Evolutionary conservation across 2,113 vertebrate species (phyloP).

Genomic region (Henicopernis longicauda): DNA sequence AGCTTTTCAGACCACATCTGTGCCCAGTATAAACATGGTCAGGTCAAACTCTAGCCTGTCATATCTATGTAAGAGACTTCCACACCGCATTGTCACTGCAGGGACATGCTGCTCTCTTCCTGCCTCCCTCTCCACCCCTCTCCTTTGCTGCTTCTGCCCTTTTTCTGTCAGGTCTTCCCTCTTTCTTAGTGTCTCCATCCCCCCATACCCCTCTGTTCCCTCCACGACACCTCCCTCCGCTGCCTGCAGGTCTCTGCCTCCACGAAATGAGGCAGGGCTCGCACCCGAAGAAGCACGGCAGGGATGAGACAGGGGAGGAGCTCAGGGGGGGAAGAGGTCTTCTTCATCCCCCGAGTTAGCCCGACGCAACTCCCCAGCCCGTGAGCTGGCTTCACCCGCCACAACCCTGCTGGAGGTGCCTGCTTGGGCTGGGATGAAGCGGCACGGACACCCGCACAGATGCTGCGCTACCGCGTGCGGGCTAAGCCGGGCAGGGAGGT

Average conservation of each 20-base stretch:
- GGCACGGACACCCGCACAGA: neutral
- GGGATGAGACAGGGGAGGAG: neutral
- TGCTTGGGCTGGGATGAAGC: neutral
- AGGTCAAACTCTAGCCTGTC: neutral
- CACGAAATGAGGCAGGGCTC: neutral
- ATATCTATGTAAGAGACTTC: neutral
- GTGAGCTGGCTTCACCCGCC: neutral
- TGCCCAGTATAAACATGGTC: neutral
- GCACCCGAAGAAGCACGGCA: neutral
- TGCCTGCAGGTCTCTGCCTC: neutral
- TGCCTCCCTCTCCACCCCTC: neutral
- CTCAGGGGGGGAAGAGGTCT: neutral
- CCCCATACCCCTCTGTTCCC: neutral
- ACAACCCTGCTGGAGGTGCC: neutral
- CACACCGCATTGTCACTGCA: neutral
- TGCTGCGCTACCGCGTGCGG: fast-evolving
- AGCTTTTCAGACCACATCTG: neutral
- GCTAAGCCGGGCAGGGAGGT: neutral
- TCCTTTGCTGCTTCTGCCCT: neutral
- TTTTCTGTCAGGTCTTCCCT: neutral
- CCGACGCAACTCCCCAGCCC: neutral
- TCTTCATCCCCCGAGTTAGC: neutral
- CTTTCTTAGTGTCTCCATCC: neutral
- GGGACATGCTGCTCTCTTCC: neutral
- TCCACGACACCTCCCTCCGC: neutral